These are phyloP conservation scores for Pteruthius melanotis DNA, from an alignment of 2,113 vertebrate genomes.

Conservation along the genomic window DNA sequence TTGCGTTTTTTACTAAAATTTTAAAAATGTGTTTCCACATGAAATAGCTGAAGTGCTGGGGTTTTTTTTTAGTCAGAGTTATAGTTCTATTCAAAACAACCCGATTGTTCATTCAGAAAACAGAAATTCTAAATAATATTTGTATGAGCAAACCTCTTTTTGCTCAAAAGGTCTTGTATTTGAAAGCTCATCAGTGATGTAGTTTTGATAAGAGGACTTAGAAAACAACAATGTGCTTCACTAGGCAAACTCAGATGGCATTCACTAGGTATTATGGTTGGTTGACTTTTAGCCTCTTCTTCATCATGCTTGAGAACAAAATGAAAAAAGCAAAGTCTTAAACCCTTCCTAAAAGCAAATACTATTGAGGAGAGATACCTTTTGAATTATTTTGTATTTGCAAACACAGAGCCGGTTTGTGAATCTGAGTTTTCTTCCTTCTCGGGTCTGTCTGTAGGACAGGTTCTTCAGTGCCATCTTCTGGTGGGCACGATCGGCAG, in stretches of 20 bases:
- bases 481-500: not conserved
- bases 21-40: fast-evolving
- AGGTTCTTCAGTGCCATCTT: not conserved
- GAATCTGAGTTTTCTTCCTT: not conserved
- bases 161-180: not conserved
- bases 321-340: not conserved
- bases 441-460: not conserved
- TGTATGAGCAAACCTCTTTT: not conserved
- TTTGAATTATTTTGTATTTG: not conserved
- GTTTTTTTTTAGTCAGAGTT: not conserved
- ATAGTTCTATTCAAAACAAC: not conserved
- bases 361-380: not conserved
- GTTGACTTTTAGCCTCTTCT: not conserved
- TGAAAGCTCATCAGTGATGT: not conserved
- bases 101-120: not conserved
- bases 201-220: not conserved
- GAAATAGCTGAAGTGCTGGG: not conserved
- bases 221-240: fast-evolving
- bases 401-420: not conserved
- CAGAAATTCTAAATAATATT: not conserved
- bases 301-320: not conserved
- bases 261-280: not conserved
- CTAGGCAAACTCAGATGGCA: not conserved
- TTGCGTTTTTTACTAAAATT: not conserved
- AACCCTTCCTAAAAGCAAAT: not conserved